Base-by-base conservation (phyloP, 2,888 invertebrate species). In the Anticlea derivata region DNA sequence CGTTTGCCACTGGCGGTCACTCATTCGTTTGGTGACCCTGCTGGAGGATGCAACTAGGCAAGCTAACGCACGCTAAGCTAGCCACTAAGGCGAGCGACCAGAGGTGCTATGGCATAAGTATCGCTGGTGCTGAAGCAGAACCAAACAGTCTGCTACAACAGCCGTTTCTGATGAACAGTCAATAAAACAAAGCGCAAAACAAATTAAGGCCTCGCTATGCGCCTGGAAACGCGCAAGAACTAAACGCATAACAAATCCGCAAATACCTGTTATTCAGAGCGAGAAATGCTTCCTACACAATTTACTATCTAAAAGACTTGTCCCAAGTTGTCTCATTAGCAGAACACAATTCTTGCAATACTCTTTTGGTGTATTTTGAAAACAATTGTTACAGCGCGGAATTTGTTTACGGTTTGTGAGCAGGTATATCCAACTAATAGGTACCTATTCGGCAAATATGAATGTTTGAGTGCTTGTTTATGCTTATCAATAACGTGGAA, bases 261-360 rank as follows among this genome's bases (percentile, higher is more conserved):
- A 53, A 62, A 65, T 63, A 54, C 44, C 59, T 67, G 58, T 34
- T 61, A 59, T 76, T 72, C 70, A 58, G 75, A 79, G 75, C 78
- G 77, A 66, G 63, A 61, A 75, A 64, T 66, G 58, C 69, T 70
- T 70, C 65, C 63, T 67, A 58, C 63, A 60, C 38, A 39, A 50
- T 30, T 48, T 45, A 52, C 65, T 65, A 56, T 13, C 34, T 17
- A 12, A 27, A 8, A 26, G 8, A n/a, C 26, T n/a, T 8, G 6
- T 6, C 17, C 6, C 6, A 55, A 33, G 39, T 63, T 65, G 64
- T 67, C 65, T 68, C 47, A 41, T 59, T 52, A 63, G 52, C 45
- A 62, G 49, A 60, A 55, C 55, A 56, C 31, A 34, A 43, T 53
- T 59, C 40, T 52, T 65, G 65, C 61, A 68, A 66, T 67, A 50